phyloP scores from a whole-genome alignment of 2,113 vertebrate genomes.

The Orientallactaga bullata region DNA sequence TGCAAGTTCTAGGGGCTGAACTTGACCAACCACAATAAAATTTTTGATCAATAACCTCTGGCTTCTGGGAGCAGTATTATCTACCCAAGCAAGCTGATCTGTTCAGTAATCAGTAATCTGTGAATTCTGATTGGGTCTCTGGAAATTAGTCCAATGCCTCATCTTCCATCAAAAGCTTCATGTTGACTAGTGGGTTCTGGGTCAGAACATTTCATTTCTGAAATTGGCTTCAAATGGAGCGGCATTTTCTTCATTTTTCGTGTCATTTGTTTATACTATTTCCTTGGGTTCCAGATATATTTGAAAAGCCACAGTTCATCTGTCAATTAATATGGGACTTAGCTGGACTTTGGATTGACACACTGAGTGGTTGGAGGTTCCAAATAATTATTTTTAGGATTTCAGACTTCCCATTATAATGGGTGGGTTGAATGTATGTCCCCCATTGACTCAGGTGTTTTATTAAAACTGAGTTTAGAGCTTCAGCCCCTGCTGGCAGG shows the following conservation, averaged over 20 bases:
- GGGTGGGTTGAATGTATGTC: no score
- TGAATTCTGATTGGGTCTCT: constrained; percentile 21
- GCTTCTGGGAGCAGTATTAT: no score
- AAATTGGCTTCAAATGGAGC: constrained; percentile 56
- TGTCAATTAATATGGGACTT: constrained; percentile 36
- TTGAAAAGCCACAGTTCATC: constrained; percentile 52
- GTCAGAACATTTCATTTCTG: constrained; percentile 60
- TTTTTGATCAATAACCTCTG: no score
- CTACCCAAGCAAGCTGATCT: no score
- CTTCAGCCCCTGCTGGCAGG: no score
- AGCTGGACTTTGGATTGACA: constrained; percentile 57
- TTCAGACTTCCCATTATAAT: no score
- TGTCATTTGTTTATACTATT: constrained; percentile 50
- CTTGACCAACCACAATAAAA: no score
- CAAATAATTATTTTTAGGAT: no score
- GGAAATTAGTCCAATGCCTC: constrained; percentile 44
- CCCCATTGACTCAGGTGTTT: no score
- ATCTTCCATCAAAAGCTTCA: constrained; percentile 58
- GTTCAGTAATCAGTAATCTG: background rate
- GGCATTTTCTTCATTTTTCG: constrained; percentile 61
- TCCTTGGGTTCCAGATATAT: constrained; percentile 54
- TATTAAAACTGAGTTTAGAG: no score
- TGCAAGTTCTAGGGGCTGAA: no score
- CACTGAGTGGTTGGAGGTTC: background rate
- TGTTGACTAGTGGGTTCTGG: constrained; percentile 64